Percentiles rank a stretch among this genome's conserved stretches.
Conservation (phyloP, 2,888 invertebrate genomes). For the Eumacrocentrus americanus region DNA sequence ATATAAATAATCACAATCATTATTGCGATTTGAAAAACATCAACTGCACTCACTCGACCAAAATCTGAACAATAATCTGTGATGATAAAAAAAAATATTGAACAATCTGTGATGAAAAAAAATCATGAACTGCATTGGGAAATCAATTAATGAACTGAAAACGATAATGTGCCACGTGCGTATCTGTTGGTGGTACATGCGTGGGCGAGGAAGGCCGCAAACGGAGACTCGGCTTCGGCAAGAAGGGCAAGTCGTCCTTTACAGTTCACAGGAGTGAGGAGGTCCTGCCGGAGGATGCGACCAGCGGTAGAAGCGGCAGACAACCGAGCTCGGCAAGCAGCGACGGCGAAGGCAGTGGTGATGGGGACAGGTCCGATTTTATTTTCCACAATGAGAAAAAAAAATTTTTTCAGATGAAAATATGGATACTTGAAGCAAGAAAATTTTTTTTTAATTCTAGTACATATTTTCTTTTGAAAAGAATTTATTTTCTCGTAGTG, state of each 20-base stretch:
- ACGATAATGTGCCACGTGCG: constrained; percentile 55
- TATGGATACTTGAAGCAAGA: not conserved
- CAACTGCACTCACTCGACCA: constrained; percentile 24
- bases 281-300: constrained; percentile 83
- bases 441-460: constrained; percentile 3
- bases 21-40: constrained; percentile 15
- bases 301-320: constrained; percentile 63
- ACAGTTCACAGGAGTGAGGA: constrained; percentile 99
- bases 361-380: constrained; percentile 80
- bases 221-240: constrained; percentile 93
- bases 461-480: not conserved
- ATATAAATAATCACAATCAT: constrained; percentile 21
- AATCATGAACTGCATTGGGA: constrained; percentile 31
- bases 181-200: constrained; percentile 60
- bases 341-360: constrained; percentile 84
- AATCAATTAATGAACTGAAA: constrained; percentile 36
- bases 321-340: constrained; percentile 93
- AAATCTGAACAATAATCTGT: constrained; percentile 21
- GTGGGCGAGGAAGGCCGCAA: constrained; percentile 79
- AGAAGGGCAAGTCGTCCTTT: constrained; percentile 94
- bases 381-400: constrained; percentile 23
- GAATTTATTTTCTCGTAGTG: not conserved
- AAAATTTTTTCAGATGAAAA: not conserved
- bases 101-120: constrained; percentile 25
- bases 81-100: too few species aligned